Evolutionary conservation across 1,140 invertebrate genomes (phyloP).

Genomic region (Aleiodes sp.): DNA sequence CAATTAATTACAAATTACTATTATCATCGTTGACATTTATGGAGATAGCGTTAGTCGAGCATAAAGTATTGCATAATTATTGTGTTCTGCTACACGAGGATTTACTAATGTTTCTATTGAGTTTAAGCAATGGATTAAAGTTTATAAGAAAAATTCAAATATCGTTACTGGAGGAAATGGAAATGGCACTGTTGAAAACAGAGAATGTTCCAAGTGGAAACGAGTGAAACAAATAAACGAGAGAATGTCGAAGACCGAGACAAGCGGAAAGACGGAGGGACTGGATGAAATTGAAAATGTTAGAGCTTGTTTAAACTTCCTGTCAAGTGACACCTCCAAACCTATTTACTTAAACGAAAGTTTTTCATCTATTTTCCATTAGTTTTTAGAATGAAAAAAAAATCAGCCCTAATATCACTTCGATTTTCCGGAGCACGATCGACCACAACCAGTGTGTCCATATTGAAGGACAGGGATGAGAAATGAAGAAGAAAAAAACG

Average conservation of each 20-base stretch:
- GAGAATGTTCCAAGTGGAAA: not conserved
- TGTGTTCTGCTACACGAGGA: not conserved
- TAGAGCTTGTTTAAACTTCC: not conserved
- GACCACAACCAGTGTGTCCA: not conserved
- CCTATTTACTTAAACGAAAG: not conserved
- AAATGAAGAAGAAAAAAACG: not conserved
- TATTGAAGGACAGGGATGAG: not conserved
- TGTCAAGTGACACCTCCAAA: not conserved
- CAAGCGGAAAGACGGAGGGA: not conserved
- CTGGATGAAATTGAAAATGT: not conserved
- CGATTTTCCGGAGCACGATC: not conserved
- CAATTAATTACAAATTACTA: conserved; percentile 55
- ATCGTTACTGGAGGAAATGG: no score
- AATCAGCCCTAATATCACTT: not conserved
- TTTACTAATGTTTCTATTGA: no score
- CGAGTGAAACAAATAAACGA: not conserved
- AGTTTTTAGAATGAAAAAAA: no score
- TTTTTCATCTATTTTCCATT: not conserved
- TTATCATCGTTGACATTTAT: conserved; percentile 41
- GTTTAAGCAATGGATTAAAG: no score
- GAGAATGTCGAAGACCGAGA: not conserved
- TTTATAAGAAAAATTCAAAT: no score
- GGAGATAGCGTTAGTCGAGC: not conserved
- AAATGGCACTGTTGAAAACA: not conserved
- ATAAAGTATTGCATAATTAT: not conserved